These are phyloP conservation scores for Hapalemur alaotrensis DNA, from an alignment of 2,797 vertebrate species.

Conservation along the genomic window DNA sequence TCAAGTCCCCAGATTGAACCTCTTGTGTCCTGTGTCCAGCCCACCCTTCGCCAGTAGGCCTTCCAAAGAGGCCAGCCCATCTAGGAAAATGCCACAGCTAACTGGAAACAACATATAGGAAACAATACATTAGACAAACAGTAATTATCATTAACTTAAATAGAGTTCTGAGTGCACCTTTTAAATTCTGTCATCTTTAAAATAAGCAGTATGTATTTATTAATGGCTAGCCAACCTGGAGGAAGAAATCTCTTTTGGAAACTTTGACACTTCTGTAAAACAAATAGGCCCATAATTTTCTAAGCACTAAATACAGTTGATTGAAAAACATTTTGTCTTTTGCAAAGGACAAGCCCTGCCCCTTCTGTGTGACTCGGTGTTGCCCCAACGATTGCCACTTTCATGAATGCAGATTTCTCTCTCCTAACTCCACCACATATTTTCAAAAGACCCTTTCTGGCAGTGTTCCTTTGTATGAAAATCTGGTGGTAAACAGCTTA, in stretches of 20 bases:
- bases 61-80: neutral
- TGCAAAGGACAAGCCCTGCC: neutral
- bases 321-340: slow-evolving; percentile 26
- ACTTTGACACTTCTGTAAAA: neutral
- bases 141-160: neutral
- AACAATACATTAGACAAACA: neutral
- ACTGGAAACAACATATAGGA: neutral
- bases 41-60: neutral
- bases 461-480: slow-evolving; percentile 22
- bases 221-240: neutral
- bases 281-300: neutral
- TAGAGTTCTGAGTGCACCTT: neutral
- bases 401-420: slow-evolving; percentile 45
- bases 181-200: slow-evolving; percentile 1
- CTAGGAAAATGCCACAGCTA: neutral
- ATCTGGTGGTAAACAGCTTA: slow-evolving; percentile 21
- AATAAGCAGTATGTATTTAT: neutral
- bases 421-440: neutral
- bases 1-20: neutral
- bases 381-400: slow-evolving; percentile 8
- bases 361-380: neutral
- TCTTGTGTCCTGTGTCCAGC: neutral
- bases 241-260: slow-evolving; percentile 13
- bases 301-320: neutral
- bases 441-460: slow-evolving; percentile 40